Conservation (phyloP, 2,113 vertebrate species). For the human region GRCh38 chr7:155110001-155110500, state of each 20-base stretch:
- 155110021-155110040: rapidly evolving
- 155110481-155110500: neutral
- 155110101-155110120: rapidly evolving
- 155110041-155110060: neutral
- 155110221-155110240: neutral
- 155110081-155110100: rapidly evolving
- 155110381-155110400: neutral
- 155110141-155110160: too few species aligned
- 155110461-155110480: neutral
- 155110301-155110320: neutral
- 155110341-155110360: neutral
- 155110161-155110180: neutral
- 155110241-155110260: rapidly evolving
- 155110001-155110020: rapidly evolving
- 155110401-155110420: neutral
- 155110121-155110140: rapidly evolving
- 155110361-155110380: neutral
- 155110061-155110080: rapidly evolving
- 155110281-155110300: neutral
- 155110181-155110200: neutral
- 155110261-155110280: neutral
- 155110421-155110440: too few species aligned
- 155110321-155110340: rapidly evolving
- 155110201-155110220: neutral
- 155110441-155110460: neutral